A percentile compares a stretch with the other conserved stretches of the same genome.
Conservation (phyloP, 2,888 invertebrate species). For the Ormia ochracea region DNA sequence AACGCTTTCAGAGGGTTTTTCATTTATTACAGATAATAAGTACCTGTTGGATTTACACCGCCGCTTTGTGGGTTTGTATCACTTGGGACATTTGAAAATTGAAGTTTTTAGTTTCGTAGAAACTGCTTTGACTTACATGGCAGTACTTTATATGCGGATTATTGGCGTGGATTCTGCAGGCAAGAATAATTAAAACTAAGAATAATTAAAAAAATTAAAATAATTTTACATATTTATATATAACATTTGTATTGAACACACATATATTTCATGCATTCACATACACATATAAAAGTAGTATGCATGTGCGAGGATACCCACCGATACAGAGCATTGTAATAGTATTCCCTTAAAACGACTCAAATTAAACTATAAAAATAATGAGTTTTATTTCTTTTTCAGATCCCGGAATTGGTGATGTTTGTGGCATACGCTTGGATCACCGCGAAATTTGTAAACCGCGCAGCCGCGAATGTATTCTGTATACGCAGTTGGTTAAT, state of each 20-base stretch:
- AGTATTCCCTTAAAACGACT: too few relatives aligned
- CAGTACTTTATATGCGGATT: conserved; percentile 84
- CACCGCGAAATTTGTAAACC: conserved; percentile 93
- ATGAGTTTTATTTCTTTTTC: conserved; percentile 12
- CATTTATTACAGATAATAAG: conserved; percentile 80
- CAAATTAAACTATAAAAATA: too few relatives aligned
- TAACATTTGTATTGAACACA: too few relatives aligned
- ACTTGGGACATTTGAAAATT: conserved; percentile 77
- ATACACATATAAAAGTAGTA: too few relatives aligned
- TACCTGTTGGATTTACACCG: conserved; percentile 83
- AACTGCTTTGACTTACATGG: conserved; percentile 85
- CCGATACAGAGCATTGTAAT: too few relatives aligned
- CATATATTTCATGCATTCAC: too few relatives aligned
- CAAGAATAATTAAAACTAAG: conserved; percentile 76
- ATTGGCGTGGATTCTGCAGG: conserved; percentile 88
- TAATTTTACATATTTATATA: too few relatives aligned
- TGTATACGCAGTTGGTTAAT: conserved; percentile 82
- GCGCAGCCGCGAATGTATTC: conserved; percentile 81
- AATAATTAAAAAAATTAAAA: too few relatives aligned
- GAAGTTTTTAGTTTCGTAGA: conserved; percentile 87
- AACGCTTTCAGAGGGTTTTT: background rate
- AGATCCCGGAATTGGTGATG: conserved; percentile 89
- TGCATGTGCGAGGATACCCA: too few relatives aligned
- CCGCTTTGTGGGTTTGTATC: conserved; percentile 80
- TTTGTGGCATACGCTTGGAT: conserved; percentile 85